Base-by-base conservation (phyloP, 2,797 vertebrate genomes). In the Intellagama lesueurii region DNA sequence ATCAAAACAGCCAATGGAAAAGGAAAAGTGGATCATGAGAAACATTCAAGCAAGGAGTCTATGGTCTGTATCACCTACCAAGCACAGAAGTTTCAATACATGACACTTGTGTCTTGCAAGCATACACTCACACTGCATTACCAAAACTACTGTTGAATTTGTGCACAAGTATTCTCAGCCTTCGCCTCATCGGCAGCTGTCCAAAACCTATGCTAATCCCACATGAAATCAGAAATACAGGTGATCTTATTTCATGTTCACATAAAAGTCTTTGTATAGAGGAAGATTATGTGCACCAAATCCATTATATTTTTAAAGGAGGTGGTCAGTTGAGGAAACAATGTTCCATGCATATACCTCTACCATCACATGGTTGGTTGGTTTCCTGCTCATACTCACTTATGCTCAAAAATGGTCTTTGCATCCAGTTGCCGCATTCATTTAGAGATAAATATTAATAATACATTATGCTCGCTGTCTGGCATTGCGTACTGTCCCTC, bases 1-100 rank as follows among this genome's bases (percentile, higher is more conserved):
- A 73, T 81, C 40, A 89, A 72, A 5, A 56, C 35, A 95, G 83
- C 22, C 68, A 83, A 81, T 12, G 17, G 14, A 76, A 49, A 7
- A 89, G 40, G 87, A 89, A 91, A 91, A 69, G 81, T n/a, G 85
- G 91, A 95, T 93, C 92, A 92, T 89, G 85, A 93, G 90, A 94
- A 96, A 92, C 79, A 88, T 93, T 86, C 84, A 90, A 89, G 78
- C 70, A 85, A 91, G 86, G 81, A 76, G 84, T 77, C 87, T 90
- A 0, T 19, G 87, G 89, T 91, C 93, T 93, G 90, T 92, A 81
- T 92, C 79, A 72, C 9, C 79, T 86, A 87, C 87, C 90, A 91
- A 92, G 87, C 94, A 92, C 92, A 91, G 87, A 47, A 60, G 86
- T 88, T 94, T 92, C 91, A 89, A 87, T 88, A 84, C 90, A 68